Percentiles rank a stretch among this genome's conserved stretches.
phyloP scores from a whole-genome alignment of 1,140 invertebrate species.

The Apis mellifera region DNA sequence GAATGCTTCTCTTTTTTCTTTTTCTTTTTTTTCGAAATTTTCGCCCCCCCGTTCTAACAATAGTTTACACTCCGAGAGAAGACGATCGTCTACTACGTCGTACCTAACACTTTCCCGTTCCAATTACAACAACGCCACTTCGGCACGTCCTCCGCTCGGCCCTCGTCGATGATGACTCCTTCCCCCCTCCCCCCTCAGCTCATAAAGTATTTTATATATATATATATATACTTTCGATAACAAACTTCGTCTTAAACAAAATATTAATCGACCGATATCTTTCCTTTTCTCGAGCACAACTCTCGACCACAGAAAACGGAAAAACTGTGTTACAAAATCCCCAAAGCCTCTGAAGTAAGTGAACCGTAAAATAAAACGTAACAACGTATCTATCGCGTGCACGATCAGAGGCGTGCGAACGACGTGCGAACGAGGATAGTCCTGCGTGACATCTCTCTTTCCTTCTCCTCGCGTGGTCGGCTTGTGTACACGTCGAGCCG shows the following conservation, averaged over 20 bases:
- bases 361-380: background rate
- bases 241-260: background rate
- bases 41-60: background rate
- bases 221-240: no score
- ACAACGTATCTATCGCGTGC: background rate
- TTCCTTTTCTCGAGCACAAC: no score
- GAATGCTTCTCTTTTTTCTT: no score
- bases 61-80: slow-evolving; percentile 11
- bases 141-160: slow-evolving; percentile 40
- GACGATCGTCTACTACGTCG: slow-evolving; percentile 15
- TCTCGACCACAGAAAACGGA: no score
- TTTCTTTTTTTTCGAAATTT: background rate
- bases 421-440: background rate
- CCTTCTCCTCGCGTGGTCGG: no score
- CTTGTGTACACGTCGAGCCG: background rate
- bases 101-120: slow-evolving; percentile 32
- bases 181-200: background rate
- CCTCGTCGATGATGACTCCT: slow-evolving; percentile 23
- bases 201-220: no score
- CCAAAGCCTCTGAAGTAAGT: background rate
- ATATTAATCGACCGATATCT: background rate
- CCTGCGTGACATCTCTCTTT: background rate
- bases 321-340: background rate
- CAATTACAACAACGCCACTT: slow-evolving; percentile 50
- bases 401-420: background rate